These are phyloP conservation scores for Nixonia krombeini DNA, from an alignment of 1,140 invertebrate species.

Conservation along the genomic window DNA sequence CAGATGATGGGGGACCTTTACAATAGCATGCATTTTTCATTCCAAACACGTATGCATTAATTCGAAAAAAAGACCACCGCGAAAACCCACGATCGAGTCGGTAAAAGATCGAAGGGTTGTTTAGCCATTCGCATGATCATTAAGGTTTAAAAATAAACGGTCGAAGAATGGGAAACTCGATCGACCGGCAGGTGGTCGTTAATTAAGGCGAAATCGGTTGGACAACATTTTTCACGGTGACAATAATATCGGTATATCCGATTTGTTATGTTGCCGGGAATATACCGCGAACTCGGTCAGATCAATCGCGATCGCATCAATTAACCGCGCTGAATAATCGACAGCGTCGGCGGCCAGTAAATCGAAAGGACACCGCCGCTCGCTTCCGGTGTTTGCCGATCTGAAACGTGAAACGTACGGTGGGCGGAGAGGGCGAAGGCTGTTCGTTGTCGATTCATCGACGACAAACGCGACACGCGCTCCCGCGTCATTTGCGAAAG, in stretches of 20 bases:
- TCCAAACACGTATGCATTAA: too few species aligned
- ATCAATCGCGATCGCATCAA: background rate
- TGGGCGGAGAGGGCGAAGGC: conserved; percentile 1
- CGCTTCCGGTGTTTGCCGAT: conserved; percentile 2
- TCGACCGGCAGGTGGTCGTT: too few species aligned
- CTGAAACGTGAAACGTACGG: too few species aligned
- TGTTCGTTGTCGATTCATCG: background rate
- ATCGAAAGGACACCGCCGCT: background rate
- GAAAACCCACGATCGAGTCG: too few species aligned
- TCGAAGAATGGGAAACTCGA: too few species aligned
- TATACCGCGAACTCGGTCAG: background rate
- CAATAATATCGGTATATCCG: conserved; percentile 1
- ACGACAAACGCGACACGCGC: background rate
- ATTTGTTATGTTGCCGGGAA: conserved; percentile 3
- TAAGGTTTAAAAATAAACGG: too few species aligned
- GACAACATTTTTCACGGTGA: conserved; percentile 23
- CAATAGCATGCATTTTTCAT: too few species aligned
- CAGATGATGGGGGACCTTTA: too few species aligned
- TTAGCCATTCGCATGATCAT: too few species aligned
- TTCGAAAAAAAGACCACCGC: too few species aligned
- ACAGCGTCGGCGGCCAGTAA: background rate
- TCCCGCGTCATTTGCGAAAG: too few species aligned
- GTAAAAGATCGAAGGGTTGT: too few species aligned
- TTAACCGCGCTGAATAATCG: conserved; percentile 1
- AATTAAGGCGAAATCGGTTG: conserved; percentile 23